These are phyloP conservation scores for Linnaemya tessellans DNA, from an alignment of 2,888 invertebrate species.

Conservation along the genomic window DNA sequence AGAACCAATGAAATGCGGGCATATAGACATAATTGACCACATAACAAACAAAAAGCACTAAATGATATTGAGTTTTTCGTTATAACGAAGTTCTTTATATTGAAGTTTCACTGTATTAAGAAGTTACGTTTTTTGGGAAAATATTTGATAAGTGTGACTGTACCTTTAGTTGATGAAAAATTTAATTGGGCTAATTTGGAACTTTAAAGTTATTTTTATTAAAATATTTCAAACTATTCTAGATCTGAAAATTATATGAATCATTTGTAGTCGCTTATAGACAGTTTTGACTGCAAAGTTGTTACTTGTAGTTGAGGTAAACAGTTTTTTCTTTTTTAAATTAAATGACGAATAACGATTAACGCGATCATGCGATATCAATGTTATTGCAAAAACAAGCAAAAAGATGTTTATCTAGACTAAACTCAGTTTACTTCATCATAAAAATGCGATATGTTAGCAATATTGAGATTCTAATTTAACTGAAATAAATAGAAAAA, in stretches of 20 bases:
- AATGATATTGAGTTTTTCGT: no score
- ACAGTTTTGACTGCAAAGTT: not conserved
- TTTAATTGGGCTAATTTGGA: no score
- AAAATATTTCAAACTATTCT: not conserved
- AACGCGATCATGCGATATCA: not conserved
- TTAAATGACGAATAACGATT: not conserved
- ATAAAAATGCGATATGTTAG: not conserved
- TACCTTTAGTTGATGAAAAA: no score
- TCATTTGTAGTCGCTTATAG: conserved; percentile 12
- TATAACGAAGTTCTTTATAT: no score
- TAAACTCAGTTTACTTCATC: conserved; percentile 11
- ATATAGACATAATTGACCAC: no score
- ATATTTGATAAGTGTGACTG: no score
- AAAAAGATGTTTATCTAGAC: not conserved
- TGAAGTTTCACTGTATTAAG: no score
- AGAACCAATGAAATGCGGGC: no score
- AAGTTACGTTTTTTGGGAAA: no score
- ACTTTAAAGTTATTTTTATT: not conserved
- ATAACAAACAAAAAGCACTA: no score
- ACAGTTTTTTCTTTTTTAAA: not conserved
- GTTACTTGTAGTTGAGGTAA: not conserved
- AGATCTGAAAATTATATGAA: not conserved
- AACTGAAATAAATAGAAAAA: conserved; percentile 27
- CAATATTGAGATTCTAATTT: not conserved
- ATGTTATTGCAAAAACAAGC: no score